Evolutionary conservation across 2,113 vertebrate species (phyloP), one percentile per base, ranked within the genome.

Genomic region (Pseudopipra pipra): DNA sequence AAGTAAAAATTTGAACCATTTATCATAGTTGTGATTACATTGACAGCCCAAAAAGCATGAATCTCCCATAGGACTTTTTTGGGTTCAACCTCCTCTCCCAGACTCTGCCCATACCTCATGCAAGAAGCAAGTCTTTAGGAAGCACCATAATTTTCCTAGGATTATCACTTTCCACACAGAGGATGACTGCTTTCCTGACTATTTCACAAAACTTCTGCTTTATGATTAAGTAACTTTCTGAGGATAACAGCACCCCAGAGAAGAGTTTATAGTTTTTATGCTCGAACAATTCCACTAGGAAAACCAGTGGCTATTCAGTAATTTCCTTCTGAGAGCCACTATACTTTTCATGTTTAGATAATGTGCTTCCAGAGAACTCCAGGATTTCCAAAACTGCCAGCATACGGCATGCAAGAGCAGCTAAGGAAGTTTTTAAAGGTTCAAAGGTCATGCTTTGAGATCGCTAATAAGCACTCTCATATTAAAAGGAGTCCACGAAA

Each of bases 1-100:
- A 94, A 93, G 37, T 59, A 96, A 94, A 85, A 96, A 95, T 92
- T 93, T 62, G 37, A 83, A 65, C 14, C 54, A 86, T 95, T 93
- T 90, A 27, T 97, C 72, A 90, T 43, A 31, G 11, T 9, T 66
- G 24, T 62, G 79, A 76, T 92, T 92, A 39, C 55, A 74, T 0
- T 86, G 73, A 84, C 35, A 90, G 35, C 8, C 49, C n/a, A 37
- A 91, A 92, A 89, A 2, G 11, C 41, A 76, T 49, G 20, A 70
- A 65, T 89, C n/a, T 96, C 91, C 81, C 89, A 43, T 20, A 84
- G 70, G 72, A 90, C 11, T 44, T 83, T 22, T 27, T 67, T 81
- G 39, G 16, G 31, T 94, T 82, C 28, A 89, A 0, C 25, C 62
- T 82, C 35, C 35, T 84, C 58, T 95, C 87, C 66, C 87, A 89